phyloP scores from a whole-genome alignment of 2,888 invertebrate genomes.

The Meghimatium bilineatum region DNA sequence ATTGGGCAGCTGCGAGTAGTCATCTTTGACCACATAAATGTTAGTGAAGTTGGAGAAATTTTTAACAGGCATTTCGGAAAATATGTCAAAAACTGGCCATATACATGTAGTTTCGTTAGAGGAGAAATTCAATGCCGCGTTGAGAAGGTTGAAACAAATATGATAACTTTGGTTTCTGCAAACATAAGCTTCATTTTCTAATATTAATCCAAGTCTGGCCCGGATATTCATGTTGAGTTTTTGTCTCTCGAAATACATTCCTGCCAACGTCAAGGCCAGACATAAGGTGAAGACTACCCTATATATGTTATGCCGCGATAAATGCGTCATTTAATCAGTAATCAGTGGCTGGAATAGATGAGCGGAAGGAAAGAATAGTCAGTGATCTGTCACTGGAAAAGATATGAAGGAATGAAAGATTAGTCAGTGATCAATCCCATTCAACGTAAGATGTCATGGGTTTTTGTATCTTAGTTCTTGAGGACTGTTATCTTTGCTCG shows the following conservation, averaged over 20 bases:
- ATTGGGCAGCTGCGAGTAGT: not conserved
- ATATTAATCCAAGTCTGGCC: too few relatives aligned
- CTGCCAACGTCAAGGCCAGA: not conserved
- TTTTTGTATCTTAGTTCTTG: too few relatives aligned
- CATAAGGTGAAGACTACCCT: not conserved
- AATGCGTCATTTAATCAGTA: not conserved
- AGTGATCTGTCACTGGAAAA: too few relatives aligned
- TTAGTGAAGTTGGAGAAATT: not conserved
- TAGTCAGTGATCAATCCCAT: too few relatives aligned
- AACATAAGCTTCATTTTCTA: not conserved
- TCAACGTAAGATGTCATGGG: too few relatives aligned
- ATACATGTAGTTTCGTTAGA: not conserved
- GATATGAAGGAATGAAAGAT: too few relatives aligned
- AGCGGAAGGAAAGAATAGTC: too few relatives aligned
- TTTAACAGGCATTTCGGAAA: not conserved
- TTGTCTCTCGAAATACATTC: not conserved
- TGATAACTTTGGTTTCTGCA: not conserved
- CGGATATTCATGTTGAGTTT: not conserved
- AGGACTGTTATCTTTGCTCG: too few relatives aligned
- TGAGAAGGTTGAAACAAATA: not conserved
- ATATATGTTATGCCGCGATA: not conserved
- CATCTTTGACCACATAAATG: not conserved
- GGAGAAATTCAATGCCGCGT: too few relatives aligned
- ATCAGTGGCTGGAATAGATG: not conserved
- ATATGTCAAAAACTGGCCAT: not conserved